Conservation (phyloP, 2,797 vertebrate genomes). For the Peromyscus eremicus region DNA sequence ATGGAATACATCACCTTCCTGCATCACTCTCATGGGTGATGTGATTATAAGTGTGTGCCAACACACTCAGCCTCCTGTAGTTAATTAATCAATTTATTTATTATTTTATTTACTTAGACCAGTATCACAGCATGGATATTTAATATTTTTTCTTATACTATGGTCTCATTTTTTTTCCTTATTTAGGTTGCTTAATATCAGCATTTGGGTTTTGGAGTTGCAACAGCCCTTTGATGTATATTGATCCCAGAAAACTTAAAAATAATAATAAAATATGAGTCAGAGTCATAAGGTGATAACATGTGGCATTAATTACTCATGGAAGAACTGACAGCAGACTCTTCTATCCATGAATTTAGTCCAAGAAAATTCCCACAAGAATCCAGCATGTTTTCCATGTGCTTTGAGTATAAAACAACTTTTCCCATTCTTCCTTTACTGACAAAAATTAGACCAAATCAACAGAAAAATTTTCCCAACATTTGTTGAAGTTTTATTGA, state of each 20-base stretch:
- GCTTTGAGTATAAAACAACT: constrained; percentile 8
- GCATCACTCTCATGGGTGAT: neutral
- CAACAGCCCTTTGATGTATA: neutral
- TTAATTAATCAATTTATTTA: neutral
- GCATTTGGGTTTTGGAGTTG: neutral
- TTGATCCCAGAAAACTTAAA: neutral
- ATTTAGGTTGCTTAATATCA: neutral
- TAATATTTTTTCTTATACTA: neutral
- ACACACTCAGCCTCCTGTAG: neutral
- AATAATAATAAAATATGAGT: neutral
- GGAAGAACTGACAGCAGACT: neutral
- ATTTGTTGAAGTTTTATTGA: constrained; percentile 59
- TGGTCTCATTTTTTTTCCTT: neutral
- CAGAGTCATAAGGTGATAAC: neutral
- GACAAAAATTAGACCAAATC: constrained; percentile 10
- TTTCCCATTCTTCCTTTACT: neutral
- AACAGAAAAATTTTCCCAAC: neutral
- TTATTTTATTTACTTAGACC: neutral
- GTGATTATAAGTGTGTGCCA: neutral
- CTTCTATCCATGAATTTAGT: neutral
- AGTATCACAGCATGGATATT: neutral
- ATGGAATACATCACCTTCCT: neutral
- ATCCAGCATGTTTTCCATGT: neutral
- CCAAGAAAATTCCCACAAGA: neutral
- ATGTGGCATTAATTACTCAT: neutral